phyloP scores from a whole-genome alignment of 2,797 vertebrate genomes.

The Enteromius trimaculatus region DNA sequence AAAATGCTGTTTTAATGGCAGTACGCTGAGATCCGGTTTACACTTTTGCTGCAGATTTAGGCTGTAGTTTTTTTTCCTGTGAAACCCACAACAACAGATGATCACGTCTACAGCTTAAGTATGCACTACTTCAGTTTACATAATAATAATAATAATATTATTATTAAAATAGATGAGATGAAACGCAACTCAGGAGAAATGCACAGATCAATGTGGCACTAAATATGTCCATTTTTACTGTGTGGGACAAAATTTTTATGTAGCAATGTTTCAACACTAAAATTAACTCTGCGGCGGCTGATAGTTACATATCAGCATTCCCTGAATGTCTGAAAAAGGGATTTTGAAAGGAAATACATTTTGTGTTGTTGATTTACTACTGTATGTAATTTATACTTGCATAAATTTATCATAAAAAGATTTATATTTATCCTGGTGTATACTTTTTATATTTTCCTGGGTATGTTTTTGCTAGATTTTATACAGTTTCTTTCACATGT shows the following conservation, averaged over 20 bases:
- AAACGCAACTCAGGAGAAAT: slow-evolving; percentile 44
- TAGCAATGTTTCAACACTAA: slow-evolving; percentile 17
- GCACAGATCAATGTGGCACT: slow-evolving; percentile 23
- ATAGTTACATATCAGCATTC: slow-evolving; percentile 27
- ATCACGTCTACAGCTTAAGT: slow-evolving; percentile 12
- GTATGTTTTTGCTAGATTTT: slow-evolving; percentile 56
- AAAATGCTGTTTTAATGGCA: slow-evolving; percentile 37
- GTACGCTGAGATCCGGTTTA: slow-evolving; percentile 41
- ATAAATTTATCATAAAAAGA: slow-evolving; percentile 47
- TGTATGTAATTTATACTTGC: slow-evolving; percentile 46
- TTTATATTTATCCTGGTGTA: slow-evolving; percentile 60
- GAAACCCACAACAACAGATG: slow-evolving; percentile 35
- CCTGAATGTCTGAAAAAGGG: slow-evolving; percentile 30
- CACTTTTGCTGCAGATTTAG: slow-evolving; percentile 32
- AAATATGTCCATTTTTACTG: neutral
- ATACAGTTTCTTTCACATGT: slow-evolving; percentile 44
- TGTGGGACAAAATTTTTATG: slow-evolving; percentile 5
- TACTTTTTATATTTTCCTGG: slow-evolving; percentile 52
- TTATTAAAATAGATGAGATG: slow-evolving; percentile 19
- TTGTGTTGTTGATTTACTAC: slow-evolving; percentile 36
- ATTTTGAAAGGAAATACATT: slow-evolving; percentile 24
- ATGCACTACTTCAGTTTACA: slow-evolving; percentile 58
- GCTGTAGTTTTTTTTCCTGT: slow-evolving; percentile 42
- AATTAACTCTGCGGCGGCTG: neutral
- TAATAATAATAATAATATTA: slow-evolving; percentile 3